phyloP scores from a whole-genome alignment of 2,888 invertebrate species.

The Xanthia icteritia region DNA sequence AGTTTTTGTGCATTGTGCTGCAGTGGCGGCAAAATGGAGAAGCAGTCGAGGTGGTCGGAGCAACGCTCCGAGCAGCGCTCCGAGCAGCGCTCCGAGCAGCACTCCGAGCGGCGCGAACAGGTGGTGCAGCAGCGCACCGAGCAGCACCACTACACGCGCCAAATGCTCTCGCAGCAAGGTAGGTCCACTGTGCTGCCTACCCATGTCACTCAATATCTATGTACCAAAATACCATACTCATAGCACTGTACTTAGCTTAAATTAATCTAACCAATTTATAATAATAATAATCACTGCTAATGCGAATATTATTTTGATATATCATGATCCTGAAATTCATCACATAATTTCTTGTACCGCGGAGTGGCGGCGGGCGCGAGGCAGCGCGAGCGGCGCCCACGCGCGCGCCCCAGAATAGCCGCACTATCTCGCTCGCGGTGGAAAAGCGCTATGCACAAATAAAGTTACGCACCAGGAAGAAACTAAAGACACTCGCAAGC shows the following conservation, averaged over 20 bases:
- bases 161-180: conserved; percentile 92
- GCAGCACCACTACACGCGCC: conserved; percentile 93
- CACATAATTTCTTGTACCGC: conserved; percentile 48
- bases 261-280: conserved; percentile 53
- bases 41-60: conserved; percentile 91
- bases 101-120: conserved; percentile 82
- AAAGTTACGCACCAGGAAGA: conserved; percentile 84
- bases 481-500: conserved; percentile 80
- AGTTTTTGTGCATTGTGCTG: conserved; percentile 88
- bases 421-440: conserved; percentile 83
- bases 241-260: conserved; percentile 50
- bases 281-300: conserved; percentile 61
- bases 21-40: conserved; percentile 92
- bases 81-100: conserved; percentile 86
- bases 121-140: conserved; percentile 87
- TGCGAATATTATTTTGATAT: conserved; percentile 72
- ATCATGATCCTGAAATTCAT: conserved; percentile 71
- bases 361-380: conserved; percentile 68
- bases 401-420: conserved; percentile 86
- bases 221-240: conserved; percentile 30
- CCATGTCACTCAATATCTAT: conserved; percentile 7
- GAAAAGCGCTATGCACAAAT: conserved; percentile 89
- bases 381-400: conserved; percentile 74
- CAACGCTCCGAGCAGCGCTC: conserved; percentile 86
- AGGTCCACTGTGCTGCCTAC: conserved; percentile 37